Conservation (phyloP, 1,140 invertebrate genomes). For the Oryzaephilus surinamensis region DNA sequence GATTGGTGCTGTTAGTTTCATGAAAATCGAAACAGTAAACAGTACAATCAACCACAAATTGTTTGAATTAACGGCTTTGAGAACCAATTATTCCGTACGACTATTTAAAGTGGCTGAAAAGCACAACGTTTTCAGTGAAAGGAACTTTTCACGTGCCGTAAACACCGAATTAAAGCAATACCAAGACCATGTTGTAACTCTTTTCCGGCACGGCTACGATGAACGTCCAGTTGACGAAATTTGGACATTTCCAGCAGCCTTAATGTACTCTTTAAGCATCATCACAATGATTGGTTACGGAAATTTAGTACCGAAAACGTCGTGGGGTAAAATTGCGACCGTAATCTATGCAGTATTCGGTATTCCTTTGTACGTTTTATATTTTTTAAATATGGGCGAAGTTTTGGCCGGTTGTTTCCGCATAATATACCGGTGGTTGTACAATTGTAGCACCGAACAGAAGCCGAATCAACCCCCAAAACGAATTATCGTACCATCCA, state of each 20-base stretch:
- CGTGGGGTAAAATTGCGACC: conserved; percentile 83
- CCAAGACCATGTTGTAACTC: conserved; percentile 56
- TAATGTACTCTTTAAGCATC: conserved; percentile 79
- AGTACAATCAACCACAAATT: too few species aligned
- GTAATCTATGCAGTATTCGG: conserved; percentile 92
- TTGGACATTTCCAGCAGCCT: conserved; percentile 74
- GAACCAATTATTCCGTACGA: conserved; percentile 36
- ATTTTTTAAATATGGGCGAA: conserved; percentile 83
- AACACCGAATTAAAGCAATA: conserved; percentile 57
- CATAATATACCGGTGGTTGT: conserved; percentile 66
- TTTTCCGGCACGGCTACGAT: conserved; percentile 68
- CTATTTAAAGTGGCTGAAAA: conserved; percentile 65
- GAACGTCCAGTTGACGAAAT: conserved; percentile 57
- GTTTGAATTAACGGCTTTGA: background rate
- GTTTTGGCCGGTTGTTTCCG: conserved; percentile 67
- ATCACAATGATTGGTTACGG: conserved; percentile 95
- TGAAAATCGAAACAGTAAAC: conserved; percentile 76
- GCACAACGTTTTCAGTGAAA: conserved; percentile 66
- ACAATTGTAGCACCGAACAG: conserved; percentile 56
- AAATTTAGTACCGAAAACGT: conserved; percentile 82
- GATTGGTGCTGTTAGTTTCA: conserved; percentile 87
- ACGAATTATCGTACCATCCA: conserved; percentile 78
- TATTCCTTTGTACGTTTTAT: conserved; percentile 84
- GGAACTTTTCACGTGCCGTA: conserved; percentile 56
- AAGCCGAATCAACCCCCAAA: conserved; percentile 40